Conservation (phyloP, 1,140 invertebrate genomes). For the Ceratosolen solmsi region DNA sequence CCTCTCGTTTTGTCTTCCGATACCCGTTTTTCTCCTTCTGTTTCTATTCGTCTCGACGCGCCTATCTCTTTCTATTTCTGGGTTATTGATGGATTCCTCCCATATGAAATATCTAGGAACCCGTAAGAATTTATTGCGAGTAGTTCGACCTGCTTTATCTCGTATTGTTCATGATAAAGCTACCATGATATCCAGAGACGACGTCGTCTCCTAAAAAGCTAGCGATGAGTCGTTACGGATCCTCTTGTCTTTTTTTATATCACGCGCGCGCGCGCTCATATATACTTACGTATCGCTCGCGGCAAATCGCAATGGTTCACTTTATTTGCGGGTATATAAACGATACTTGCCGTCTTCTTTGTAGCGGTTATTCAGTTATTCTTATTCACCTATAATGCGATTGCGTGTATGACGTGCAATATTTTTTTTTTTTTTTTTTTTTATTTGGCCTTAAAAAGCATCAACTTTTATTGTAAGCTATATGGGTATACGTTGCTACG, state of each 20-base stretch:
- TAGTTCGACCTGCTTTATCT: constrained; percentile 72
- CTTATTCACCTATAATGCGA: constrained; percentile 34
- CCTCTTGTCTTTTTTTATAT: constrained; percentile 29
- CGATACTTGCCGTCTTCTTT: constrained; percentile 15
- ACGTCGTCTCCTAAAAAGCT: constrained; percentile 58
- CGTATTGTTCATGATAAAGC: constrained; percentile 73
- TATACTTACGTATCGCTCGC: constrained; percentile 1
- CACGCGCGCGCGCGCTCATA: not conserved
- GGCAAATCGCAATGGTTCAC: constrained; percentile 31
- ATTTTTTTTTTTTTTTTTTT: no score
- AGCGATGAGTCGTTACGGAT: constrained; percentile 59
- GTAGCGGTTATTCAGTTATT: no score
- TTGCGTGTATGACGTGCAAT: constrained; percentile 35
- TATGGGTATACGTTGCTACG: constrained; percentile 6
- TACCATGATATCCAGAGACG: constrained; percentile 65
- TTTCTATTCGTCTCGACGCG: not conserved
- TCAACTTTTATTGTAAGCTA: not conserved
- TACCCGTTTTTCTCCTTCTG: constrained; percentile 26
- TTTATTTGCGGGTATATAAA: constrained; percentile 46
- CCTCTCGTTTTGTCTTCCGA: constrained; percentile 33
- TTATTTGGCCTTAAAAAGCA: constrained; percentile 33
- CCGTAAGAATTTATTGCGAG: constrained; percentile 72
- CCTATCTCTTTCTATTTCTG: constrained; percentile 50
- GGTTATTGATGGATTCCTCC: constrained; percentile 74
- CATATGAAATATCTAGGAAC: constrained; percentile 73